Evolutionary conservation across 2,888 invertebrate genomes (phyloP).

Genomic region (Drosophila kambysellisi): DNA sequence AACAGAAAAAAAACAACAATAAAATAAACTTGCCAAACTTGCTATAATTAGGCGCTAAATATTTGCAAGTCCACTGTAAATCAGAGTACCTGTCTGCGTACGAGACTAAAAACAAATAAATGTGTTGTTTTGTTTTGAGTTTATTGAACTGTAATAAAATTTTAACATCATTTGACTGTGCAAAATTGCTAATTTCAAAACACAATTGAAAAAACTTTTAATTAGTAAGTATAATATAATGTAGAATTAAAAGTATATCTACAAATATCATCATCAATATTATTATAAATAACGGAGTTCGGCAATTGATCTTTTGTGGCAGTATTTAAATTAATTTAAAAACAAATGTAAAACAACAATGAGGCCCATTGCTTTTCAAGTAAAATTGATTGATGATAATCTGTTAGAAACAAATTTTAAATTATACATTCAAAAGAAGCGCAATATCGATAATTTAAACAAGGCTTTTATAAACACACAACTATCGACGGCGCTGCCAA

Average conservation of each 20-base stretch:
- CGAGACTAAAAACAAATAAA: conserved; percentile 15
- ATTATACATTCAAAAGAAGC: background rate
- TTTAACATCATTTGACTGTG: background rate
- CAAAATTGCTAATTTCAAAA: conserved; percentile 1
- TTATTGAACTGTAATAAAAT: conserved; percentile 55
- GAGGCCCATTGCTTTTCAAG: background rate
- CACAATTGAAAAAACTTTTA: background rate
- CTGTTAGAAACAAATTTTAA: background rate
- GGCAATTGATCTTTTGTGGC: background rate
- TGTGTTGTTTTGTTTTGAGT: conserved; percentile 42
- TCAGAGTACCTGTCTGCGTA: conserved; percentile 1
- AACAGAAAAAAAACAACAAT: conserved; percentile 15
- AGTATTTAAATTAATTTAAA: background rate
- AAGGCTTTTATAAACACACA: background rate
- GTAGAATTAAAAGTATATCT: background rate
- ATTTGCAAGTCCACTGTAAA: conserved; percentile 29
- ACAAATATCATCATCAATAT: background rate
- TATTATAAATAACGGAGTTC: background rate
- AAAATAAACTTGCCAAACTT: conserved; percentile 61
- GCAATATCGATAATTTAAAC: background rate
- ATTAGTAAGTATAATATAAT: background rate
- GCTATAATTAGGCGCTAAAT: conserved; percentile 65
- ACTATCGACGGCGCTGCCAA: conserved; percentile 21
- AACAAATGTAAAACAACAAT: background rate
- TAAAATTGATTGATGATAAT: background rate